Base-by-base conservation (phyloP, 2,797 vertebrate species). In the Furcifer pardalis region DNA sequence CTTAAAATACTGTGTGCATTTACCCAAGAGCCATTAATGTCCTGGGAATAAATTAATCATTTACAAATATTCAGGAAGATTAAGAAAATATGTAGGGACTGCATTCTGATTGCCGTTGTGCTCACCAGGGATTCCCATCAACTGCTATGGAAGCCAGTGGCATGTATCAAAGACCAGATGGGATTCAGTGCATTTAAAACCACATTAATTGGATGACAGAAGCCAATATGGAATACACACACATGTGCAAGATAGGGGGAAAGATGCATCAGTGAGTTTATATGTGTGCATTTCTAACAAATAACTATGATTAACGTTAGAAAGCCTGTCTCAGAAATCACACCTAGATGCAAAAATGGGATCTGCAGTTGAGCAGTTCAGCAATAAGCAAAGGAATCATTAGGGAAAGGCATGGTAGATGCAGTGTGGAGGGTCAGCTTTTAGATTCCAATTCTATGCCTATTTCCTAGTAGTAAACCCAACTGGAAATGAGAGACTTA, bases 81-180 rank as follows among this genome's bases (percentile, higher is more conserved):
- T 84, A 87, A 74, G 2, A 62, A 77, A 42, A 30, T 72, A 77
- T 0, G 3, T 25, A 5, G 86, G 86, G 84, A 76, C 1, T 52
- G 84, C 83, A 89, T 5, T 69, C 13, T 76, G 60, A 68, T 87
- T 82, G 81, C 49, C 19, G 2, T 0, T 0, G 42, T 74, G 69
- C n/a, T 89, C 77, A 81, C 69, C 65, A 60, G 60, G 32, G 42
- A n/a, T 42, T 91, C 81, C 59, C 86, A 84, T 85, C 81, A 82
- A 81, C 44, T 88, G 46, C 65, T 88, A 19, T 7, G 52, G 5
- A 79, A 91, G 60, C 44, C 30, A 40, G 1, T 40, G 84, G 44
- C 4, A 66, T 1, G 19, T 25, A 40, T 0, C 0, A 66, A 42
- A 40, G 52, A 27, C 83, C 17, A 77, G 85, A 85, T 83, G 74